These are phyloP conservation scores for Phoxinus phoxinus DNA, from an alignment of 2,113 vertebrate genomes.

Conservation along the genomic window DNA sequence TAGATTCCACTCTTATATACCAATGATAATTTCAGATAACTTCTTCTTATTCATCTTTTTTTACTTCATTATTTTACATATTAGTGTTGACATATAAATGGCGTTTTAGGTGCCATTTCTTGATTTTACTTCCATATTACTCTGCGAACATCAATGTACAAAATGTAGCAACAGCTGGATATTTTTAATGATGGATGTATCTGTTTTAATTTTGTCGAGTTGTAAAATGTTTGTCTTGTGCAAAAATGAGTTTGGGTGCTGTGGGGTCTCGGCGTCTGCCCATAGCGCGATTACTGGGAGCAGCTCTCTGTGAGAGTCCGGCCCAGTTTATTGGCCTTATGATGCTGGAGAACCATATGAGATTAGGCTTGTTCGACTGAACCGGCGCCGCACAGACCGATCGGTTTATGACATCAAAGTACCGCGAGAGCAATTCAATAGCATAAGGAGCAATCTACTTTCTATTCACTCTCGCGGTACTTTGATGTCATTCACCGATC, in stretches of 20 bases:
- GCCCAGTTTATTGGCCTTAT: slow-evolving; percentile 36
- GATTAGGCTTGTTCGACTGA: too few species aligned
- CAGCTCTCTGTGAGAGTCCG: slow-evolving; percentile 17
- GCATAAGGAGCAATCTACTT: too few species aligned
- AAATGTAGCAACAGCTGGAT: background rate
- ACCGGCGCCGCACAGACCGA: too few species aligned
- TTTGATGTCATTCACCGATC: too few species aligned
- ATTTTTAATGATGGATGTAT: background rate
- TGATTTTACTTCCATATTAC: background rate
- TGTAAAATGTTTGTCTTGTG: slow-evolving; percentile 39
- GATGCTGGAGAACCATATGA: background rate
- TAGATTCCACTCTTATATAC: background rate
- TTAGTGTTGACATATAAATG: background rate
- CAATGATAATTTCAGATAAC: background rate
- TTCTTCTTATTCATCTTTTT: background rate
- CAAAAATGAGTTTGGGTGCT: slow-evolving; percentile 28
- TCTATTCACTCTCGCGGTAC: too few species aligned
- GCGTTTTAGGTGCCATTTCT: background rate
- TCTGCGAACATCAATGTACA: background rate
- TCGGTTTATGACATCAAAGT: too few species aligned
- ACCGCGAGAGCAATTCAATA: too few species aligned
- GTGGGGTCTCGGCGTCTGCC: slow-evolving; percentile 20
- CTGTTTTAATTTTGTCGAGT: slow-evolving; percentile 44
- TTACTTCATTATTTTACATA: background rate
- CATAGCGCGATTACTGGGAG: slow-evolving; percentile 22